A percentile compares a stretch with the other conserved stretches of the same genome.
These are phyloP conservation scores for Thymelicus lineola DNA, from an alignment of 2,888 invertebrate species.

Conservation along the genomic window DNA sequence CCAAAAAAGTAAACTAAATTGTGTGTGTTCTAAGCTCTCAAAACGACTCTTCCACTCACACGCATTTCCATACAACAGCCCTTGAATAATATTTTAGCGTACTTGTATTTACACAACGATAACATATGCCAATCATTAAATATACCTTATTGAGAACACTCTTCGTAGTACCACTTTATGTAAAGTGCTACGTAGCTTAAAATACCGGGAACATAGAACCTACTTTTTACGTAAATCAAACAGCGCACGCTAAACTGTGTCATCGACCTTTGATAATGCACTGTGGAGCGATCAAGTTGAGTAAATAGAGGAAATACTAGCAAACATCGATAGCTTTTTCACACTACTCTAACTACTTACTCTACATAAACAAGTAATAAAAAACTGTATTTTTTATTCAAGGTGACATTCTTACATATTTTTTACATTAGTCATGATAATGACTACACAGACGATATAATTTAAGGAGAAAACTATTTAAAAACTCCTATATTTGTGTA, in stretches of 20 bases:
- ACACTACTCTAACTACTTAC: too few species aligned
- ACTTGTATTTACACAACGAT: too few species aligned
- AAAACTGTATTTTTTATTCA: too few species aligned
- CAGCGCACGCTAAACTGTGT: constrained; percentile 63
- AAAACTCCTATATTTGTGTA: not conserved
- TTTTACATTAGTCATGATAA: too few species aligned
- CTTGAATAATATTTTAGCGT: too few species aligned
- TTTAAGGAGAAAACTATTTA: not conserved
- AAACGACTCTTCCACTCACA: too few species aligned
- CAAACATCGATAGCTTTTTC: constrained; percentile 26
- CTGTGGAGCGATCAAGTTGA: constrained; percentile 62
- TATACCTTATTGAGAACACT: too few species aligned
- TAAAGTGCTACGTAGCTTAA: constrained; percentile 4
- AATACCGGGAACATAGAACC: constrained; percentile 17
- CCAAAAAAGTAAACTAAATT: not conserved
- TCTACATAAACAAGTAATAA: too few species aligned
- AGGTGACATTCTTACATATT: not conserved
- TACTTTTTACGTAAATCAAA: constrained; percentile 29
- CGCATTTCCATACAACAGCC: too few species aligned
- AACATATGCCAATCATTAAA: too few species aligned
- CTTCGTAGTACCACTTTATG: not conserved
- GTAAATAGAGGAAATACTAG: constrained; percentile 53
- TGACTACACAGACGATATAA: too few species aligned
- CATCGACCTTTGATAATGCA: constrained; percentile 71
- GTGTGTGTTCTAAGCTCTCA: not conserved